A percentile compares a stretch with the other conserved stretches of the same genome.
Evolutionary conservation across 2,888 invertebrate genomes (phyloP).

Genomic region (Athetis lepigone): DNA sequence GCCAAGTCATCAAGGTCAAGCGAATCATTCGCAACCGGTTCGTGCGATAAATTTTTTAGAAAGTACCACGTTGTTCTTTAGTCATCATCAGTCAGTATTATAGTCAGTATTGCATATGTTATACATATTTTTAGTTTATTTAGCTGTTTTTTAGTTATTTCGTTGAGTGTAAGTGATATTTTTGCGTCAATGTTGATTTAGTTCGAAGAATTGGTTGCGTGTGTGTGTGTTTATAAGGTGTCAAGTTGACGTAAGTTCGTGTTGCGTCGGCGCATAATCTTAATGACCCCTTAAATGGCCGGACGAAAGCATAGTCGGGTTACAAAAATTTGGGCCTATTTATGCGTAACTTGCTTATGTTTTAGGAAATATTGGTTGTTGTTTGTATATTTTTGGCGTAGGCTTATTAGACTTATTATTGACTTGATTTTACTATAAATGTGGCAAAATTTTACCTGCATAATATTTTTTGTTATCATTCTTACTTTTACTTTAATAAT

Average conservation of each 20-base stretch:
- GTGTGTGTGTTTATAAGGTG: neutral
- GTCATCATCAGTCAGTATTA: constrained; percentile 44
- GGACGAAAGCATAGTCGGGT: neutral
- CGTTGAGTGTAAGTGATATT: constrained; percentile 41
- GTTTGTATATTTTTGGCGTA: too few species aligned
- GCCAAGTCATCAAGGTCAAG: constrained; percentile 13
- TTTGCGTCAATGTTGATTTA: neutral
- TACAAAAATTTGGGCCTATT: too few species aligned
- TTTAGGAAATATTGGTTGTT: too few species aligned
- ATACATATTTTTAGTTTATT: constrained; percentile 24
- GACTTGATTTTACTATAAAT: too few species aligned
- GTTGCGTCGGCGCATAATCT: constrained; percentile 1
- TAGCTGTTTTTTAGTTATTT: constrained; percentile 10
- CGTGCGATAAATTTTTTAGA: constrained; percentile 52
- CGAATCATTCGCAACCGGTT: constrained; percentile 27
- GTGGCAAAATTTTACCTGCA: too few species aligned
- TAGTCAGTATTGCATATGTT: constrained; percentile 29
- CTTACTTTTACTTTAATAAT: too few species aligned
- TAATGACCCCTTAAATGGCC: neutral
- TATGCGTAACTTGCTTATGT: too few species aligned
- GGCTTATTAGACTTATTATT: too few species aligned
- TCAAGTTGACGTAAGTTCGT: neutral
- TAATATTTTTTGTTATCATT: too few species aligned
- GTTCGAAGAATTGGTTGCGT: neutral
- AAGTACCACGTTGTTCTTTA: constrained; percentile 54